These are phyloP conservation scores for Onychomys arenicola DNA, from an alignment of 2,797 vertebrate species.

Conservation along the genomic window DNA sequence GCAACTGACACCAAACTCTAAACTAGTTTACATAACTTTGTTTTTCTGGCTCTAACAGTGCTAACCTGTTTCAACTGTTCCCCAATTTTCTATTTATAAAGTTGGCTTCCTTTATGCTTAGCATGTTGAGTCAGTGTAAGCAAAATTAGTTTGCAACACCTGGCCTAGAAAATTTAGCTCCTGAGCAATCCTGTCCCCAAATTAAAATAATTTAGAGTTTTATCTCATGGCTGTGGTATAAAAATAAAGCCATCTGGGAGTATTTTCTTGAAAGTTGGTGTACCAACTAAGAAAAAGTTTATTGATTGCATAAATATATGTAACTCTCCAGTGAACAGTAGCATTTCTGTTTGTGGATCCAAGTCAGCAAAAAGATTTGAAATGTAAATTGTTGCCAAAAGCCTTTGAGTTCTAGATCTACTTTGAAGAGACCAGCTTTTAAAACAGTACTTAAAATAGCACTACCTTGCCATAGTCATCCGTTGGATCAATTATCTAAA, in stretches of 20 bases:
- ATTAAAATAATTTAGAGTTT: slow-evolving; percentile 71
- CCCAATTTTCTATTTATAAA: slow-evolving; percentile 73
- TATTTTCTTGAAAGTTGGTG: slow-evolving; percentile 31
- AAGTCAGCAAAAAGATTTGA: slow-evolving; percentile 70
- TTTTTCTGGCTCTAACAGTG: not conserved
- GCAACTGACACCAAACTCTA: not conserved
- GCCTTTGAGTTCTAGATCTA: not conserved
- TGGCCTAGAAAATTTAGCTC: slow-evolving; percentile 70
- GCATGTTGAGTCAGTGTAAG: slow-evolving; percentile 41
- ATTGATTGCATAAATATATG: slow-evolving; percentile 65
- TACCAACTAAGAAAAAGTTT: slow-evolving; percentile 55
- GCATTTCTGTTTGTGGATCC: slow-evolving; percentile 27
- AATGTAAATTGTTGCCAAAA: slow-evolving; percentile 48
- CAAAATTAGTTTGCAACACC: slow-evolving; percentile 72
- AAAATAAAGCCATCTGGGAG: slow-evolving; percentile 64
- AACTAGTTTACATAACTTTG: not conserved
- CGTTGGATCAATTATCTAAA: not conserved
- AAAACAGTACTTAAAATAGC: slow-evolving; percentile 9
- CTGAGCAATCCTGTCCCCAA: slow-evolving; percentile 54
- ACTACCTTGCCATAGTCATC: not conserved
- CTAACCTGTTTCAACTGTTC: slow-evolving; percentile 16
- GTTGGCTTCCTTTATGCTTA: slow-evolving; percentile 52
- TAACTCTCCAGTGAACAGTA: slow-evolving; percentile 61
- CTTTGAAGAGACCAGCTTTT: slow-evolving; percentile 14
- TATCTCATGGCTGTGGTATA: not conserved